Evolutionary conservation across 2,113 vertebrate species (phyloP).

Genomic region (Pachycephala philippinensis): DNA sequence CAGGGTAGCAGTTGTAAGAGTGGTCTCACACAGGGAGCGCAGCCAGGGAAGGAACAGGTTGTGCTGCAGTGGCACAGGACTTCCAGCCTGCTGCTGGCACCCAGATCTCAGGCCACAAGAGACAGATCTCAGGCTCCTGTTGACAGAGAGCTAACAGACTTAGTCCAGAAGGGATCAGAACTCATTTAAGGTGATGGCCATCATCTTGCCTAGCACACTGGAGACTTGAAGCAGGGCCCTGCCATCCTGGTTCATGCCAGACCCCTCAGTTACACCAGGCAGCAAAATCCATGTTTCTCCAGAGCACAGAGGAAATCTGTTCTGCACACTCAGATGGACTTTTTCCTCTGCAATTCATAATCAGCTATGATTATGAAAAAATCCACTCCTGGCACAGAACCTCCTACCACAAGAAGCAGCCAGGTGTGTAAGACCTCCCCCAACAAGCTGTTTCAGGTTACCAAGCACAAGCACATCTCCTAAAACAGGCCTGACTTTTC

Average conservation of each 20-base stretch:
- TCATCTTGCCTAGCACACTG: neutral
- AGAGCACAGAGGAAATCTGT: neutral
- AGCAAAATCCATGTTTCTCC: neutral
- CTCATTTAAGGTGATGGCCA: neutral
- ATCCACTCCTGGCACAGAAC: neutral
- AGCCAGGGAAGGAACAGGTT: neutral
- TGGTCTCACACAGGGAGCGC: neutral
- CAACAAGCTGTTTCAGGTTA: neutral
- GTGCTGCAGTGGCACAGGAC: neutral
- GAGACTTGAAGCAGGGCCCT: neutral
- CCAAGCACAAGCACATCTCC: neutral
- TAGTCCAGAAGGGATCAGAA: neutral
- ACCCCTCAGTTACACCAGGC: rapidly evolving
- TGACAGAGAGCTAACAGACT: neutral
- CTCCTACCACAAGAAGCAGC: neutral
- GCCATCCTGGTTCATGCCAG: neutral
- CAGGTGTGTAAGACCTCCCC: neutral
- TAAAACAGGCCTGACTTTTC: neutral
- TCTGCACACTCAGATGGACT: neutral
- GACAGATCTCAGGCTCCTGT: neutral
- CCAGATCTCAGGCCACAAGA: neutral
- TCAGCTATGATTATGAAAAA: neutral
- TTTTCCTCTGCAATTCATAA: neutral
- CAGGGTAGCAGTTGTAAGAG: neutral
- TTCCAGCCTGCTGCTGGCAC: neutral